Evolutionary conservation across 2,888 invertebrate species (phyloP).

Genomic region (Oligia latruncula): DNA sequence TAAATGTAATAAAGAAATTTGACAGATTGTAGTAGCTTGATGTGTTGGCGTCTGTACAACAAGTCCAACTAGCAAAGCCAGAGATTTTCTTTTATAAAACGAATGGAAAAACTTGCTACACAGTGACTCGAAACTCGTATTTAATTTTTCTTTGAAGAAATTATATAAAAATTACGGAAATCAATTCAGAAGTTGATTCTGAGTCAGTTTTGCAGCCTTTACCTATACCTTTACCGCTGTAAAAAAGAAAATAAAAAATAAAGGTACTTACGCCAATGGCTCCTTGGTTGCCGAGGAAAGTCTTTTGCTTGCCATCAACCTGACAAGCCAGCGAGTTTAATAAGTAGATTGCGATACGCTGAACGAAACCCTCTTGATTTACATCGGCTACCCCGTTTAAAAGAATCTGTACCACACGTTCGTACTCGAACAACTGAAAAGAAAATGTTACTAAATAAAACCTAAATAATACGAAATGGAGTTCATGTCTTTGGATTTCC

Average conservation of each 20-base stretch:
- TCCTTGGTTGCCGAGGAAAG: constrained; percentile 96
- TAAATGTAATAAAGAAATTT: no score
- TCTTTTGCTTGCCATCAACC: constrained; percentile 98
- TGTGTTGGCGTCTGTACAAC: not conserved
- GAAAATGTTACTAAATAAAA: not conserved
- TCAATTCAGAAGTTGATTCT: not conserved
- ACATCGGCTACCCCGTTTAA: constrained; percentile 95
- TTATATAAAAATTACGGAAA: not conserved
- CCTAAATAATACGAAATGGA: not conserved
- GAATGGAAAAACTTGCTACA: no score
- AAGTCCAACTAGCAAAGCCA: not conserved
- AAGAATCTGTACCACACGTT: constrained; percentile 95
- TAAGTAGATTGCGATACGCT: constrained; percentile 97
- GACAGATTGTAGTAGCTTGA: no score
- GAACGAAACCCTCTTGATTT: constrained; percentile 97
- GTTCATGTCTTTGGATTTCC: not conserved
- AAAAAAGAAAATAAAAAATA: constrained; percentile 20
- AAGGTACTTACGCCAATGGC: constrained; percentile 93
- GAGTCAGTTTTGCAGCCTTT: not conserved
- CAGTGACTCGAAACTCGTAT: no score
- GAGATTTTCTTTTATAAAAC: not conserved
- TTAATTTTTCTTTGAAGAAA: not conserved
- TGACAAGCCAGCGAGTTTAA: constrained; percentile 99
- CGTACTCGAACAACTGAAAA: constrained; percentile 96
- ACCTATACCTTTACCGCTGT: not conserved